phyloP scores from a whole-genome alignment of 2,113 vertebrate genomes.

The Tragelaphus imberbis region DNA sequence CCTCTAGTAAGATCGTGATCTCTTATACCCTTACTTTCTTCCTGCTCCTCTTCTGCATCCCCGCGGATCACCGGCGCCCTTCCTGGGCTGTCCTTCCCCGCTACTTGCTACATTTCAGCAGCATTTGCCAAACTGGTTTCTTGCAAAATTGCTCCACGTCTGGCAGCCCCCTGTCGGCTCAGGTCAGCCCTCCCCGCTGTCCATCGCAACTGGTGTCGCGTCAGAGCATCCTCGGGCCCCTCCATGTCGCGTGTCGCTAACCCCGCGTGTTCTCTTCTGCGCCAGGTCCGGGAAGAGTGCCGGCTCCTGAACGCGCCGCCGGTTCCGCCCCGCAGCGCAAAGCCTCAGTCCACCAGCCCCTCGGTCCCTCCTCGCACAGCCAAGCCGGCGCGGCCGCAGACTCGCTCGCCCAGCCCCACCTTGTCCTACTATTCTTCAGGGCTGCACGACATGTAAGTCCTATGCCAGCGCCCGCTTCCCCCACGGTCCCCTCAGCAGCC shows the following conservation, averaged over 20 bases:
- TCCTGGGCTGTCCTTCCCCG: background rate
- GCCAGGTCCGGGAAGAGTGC: slow-evolving; percentile 97
- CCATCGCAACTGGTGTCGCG: background rate
- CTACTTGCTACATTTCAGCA: background rate
- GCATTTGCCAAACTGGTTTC: background rate
- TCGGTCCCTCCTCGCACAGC: slow-evolving; percentile 83
- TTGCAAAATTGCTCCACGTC: background rate
- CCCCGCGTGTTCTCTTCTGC: slow-evolving; percentile 54
- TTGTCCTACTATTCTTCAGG: slow-evolving; percentile 98
- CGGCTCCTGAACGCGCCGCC: slow-evolving; percentile 96
- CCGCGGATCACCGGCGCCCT: background rate
- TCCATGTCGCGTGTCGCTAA: slow-evolving; percentile 48
- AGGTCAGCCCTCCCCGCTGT: background rate
- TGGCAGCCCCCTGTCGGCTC: background rate
- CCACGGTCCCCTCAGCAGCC: background rate
- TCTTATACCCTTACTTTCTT: background rate
- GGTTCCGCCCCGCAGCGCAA: slow-evolving; percentile 92
- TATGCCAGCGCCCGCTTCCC: background rate
- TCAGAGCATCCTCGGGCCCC: background rate
- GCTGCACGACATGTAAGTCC: slow-evolving; percentile 95
- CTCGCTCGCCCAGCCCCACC: slow-evolving; percentile 95
- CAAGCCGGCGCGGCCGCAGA: slow-evolving; percentile 89
- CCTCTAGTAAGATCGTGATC: background rate
- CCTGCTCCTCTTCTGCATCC: accelerated
- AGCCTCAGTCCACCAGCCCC: slow-evolving; percentile 86